A percentile compares a stretch with the other conserved stretches of the same genome.
Evolutionary conservation across 2,113 vertebrate species (phyloP).

Genomic region (Murina feae): DNA sequence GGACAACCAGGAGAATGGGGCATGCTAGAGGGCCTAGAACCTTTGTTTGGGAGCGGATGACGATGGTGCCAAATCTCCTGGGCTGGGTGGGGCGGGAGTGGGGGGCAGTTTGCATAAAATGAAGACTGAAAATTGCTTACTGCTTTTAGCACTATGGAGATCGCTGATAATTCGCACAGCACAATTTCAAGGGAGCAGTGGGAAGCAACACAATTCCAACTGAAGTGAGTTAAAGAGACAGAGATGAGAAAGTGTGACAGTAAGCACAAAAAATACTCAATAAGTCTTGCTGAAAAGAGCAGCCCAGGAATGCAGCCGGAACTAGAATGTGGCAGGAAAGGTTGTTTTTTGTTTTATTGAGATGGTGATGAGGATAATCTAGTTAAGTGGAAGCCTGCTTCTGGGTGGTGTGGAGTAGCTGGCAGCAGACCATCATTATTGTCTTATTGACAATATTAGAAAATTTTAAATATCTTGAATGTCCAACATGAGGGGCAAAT

Average conservation of each 20-base stretch:
- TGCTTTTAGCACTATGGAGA: neutral
- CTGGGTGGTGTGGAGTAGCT: neutral
- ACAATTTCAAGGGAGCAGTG: neutral
- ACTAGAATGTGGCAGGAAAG: neutral
- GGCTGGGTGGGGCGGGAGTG: too few relatives aligned
- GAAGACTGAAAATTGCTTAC: neutral
- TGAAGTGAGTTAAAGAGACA: neutral
- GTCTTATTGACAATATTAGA: neutral
- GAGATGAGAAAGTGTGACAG: neutral
- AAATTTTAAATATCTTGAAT: neutral
- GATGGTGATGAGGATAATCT: neutral
- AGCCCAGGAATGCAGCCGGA: neutral
- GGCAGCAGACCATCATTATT: neutral
- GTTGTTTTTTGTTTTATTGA: neutral
- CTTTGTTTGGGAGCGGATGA: neutral
- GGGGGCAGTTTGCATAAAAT: neutral
- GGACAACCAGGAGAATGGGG: neutral
- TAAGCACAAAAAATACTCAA: neutral
- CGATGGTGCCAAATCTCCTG: neutral
- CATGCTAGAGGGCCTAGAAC: neutral
- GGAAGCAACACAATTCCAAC: neutral
- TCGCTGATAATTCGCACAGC: neutral
- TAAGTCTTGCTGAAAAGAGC: neutral
- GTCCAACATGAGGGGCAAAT: neutral
- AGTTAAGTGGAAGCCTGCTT: neutral